Conservation (phyloP, 2,888 invertebrate species). For the Hyppa rectilinea region DNA sequence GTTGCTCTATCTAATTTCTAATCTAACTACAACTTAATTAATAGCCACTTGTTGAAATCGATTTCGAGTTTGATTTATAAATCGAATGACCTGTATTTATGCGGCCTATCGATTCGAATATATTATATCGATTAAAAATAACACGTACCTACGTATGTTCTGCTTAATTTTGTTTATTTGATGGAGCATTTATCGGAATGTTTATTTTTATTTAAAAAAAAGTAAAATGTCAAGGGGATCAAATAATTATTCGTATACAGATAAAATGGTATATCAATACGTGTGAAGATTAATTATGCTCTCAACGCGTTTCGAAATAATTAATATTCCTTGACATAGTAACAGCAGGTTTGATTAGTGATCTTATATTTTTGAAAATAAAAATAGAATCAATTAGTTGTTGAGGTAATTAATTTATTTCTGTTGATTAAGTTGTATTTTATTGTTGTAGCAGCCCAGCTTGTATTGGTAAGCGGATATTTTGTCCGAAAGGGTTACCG, state of each 20-base stretch:
- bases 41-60: conserved; percentile 91
- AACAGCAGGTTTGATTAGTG: conserved; percentile 44
- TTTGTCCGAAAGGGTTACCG: too few species aligned
- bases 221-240: conserved; percentile 78
- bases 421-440: conserved; percentile 17
- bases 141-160: conserved; percentile 68
- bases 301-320: conserved; percentile 59
- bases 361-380: conserved; percentile 18
- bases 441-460: neutral
- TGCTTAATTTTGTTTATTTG: conserved; percentile 77
- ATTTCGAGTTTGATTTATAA: conserved; percentile 89
- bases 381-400: conserved; percentile 28
- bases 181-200: conserved; percentile 51
- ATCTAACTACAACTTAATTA: conserved; percentile 91
- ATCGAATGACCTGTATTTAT: conserved; percentile 88
- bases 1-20: conserved; percentile 88
- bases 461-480: too few species aligned
- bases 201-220: conserved; percentile 61
- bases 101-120: conserved; percentile 80
- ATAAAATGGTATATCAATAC: conserved; percentile 38
- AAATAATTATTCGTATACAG: conserved; percentile 57
- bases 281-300: conserved; percentile 61
- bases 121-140: conserved; percentile 80
- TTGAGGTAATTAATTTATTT: conserved; percentile 20
- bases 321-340: conserved; percentile 69